Evolutionary conservation across 2,797 vertebrate species (phyloP).

Genomic region (Crocidura indochinensis): DNA sequence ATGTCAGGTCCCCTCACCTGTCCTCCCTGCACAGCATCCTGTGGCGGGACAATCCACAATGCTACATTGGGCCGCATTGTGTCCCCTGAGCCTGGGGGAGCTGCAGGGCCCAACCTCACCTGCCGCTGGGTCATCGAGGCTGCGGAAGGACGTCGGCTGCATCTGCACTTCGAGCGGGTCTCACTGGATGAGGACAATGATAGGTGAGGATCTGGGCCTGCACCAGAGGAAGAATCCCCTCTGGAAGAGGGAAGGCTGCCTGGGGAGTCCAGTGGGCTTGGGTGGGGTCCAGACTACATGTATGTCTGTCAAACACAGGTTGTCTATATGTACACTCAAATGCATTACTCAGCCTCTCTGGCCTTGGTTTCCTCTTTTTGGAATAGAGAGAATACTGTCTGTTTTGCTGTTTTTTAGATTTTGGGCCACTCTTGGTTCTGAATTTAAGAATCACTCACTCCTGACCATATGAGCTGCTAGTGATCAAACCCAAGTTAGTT

Average conservation of each 20-base stretch:
- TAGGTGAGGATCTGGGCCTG: conserved; percentile 89
- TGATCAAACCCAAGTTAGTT: too few species aligned
- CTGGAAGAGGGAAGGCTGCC: not conserved
- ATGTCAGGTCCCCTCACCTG: not conserved
- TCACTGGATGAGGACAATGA: conserved; percentile 96
- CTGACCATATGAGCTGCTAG: too few species aligned
- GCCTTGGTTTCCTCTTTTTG: not conserved
- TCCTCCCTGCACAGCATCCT: conserved; percentile 90
- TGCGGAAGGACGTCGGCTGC: conserved; percentile 94
- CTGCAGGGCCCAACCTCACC: conserved; percentile 93
- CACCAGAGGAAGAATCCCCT: not conserved
- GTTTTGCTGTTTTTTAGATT: not conserved
- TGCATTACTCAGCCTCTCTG: not conserved
- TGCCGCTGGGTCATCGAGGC: conserved; percentile 97
- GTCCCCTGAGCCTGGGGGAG: conserved; percentile 94
- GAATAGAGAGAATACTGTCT: not conserved
- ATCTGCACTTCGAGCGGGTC: conserved; percentile 96
- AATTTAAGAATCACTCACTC: too few species aligned
- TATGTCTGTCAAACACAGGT: conserved; percentile 5
- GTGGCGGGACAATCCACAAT: conserved; percentile 95
- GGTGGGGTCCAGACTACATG: not conserved
- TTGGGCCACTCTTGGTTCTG: not conserved
- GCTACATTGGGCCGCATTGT: conserved; percentile 95
- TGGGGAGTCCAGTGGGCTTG: not conserved
- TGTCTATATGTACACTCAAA: too few species aligned